Evolutionary conservation across 2,888 invertebrate genomes (phyloP).

Genomic region (Phortica okadai): DNA sequence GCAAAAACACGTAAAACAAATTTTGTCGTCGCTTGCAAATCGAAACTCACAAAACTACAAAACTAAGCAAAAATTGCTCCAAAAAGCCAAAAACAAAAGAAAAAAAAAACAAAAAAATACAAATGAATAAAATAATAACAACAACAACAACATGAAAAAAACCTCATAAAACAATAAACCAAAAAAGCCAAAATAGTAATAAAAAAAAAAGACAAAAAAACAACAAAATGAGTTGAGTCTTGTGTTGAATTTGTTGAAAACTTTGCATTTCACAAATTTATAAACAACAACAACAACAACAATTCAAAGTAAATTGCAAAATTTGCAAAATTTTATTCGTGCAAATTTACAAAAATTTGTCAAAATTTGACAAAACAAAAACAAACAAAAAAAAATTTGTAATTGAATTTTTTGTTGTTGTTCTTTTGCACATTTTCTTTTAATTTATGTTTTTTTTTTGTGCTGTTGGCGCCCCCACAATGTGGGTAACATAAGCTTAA

Average conservation of each 20-base stretch:
- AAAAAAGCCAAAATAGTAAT: not conserved
- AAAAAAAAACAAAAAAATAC: slow-evolving; percentile 21
- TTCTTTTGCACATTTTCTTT: too few species aligned
- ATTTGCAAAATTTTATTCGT: not conserved
- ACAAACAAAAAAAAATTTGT: not conserved
- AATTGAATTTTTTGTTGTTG: too few species aligned
- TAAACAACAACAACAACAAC: slow-evolving; percentile 8
- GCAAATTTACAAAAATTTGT: not conserved
- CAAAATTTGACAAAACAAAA: not conserved
- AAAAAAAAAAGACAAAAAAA: not conserved
- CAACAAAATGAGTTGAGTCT: slow-evolving; percentile 44
- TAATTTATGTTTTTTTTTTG: too few species aligned
- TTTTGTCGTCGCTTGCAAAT: not conserved
- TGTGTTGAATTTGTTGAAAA: slow-evolving; percentile 7
- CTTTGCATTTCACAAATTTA: not conserved
- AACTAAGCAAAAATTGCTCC: slow-evolving; percentile 14
- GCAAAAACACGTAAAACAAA: slow-evolving; percentile 30
- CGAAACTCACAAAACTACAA: not conserved
- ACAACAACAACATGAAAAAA: too few species aligned
- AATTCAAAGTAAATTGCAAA: slow-evolving; percentile 5
- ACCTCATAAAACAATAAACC: not conserved
- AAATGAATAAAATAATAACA: not conserved
- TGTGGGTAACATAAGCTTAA: too few species aligned
- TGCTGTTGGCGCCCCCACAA: too few species aligned
- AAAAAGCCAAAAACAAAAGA: not conserved